A percentile compares a stretch with the other conserved stretches of the same genome.
phyloP scores from a whole-genome alignment of 1,140 invertebrate genomes.

The Vollenhovia emeryi region DNA sequence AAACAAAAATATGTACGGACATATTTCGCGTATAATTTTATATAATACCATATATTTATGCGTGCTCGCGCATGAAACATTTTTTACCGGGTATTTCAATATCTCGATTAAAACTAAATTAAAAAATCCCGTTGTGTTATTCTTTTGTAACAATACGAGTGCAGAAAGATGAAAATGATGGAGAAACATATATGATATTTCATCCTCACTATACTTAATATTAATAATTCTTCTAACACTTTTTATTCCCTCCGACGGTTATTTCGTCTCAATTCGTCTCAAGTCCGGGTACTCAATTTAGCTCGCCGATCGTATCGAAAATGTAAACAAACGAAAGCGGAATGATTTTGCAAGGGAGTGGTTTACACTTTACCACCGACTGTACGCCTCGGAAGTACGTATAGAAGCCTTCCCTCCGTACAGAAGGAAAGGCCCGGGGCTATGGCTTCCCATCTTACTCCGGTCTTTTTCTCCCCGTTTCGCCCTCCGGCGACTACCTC shows the following conservation, averaged over 20 bases:
- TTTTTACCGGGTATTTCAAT: background rate
- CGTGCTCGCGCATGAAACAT: no score
- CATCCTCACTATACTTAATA: background rate
- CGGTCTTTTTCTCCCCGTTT: constrained; percentile 45
- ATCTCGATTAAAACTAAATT: background rate
- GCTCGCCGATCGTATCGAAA: constrained; percentile 71
- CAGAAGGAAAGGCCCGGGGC: constrained; percentile 77
- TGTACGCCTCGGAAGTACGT: constrained; percentile 68
- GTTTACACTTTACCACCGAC: constrained; percentile 68
- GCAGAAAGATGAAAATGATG: background rate
- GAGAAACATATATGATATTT: background rate
- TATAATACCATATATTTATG: no score
- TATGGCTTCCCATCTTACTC: constrained; percentile 81
- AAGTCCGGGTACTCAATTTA: constrained; percentile 57
- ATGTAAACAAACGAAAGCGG: constrained; percentile 58
- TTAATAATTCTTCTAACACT: background rate
- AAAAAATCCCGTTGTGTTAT: background rate
- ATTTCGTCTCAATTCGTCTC: background rate
- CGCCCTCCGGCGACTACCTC: constrained; percentile 19
- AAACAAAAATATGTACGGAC: no score
- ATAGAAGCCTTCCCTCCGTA: constrained; percentile 64
- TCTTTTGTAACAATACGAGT: background rate
- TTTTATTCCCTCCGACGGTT: background rate
- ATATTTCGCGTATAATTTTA: no score
- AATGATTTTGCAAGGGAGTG: constrained; percentile 47